Conservation (phyloP, 2,888 invertebrate species). For the Eulithis prunata region DNA sequence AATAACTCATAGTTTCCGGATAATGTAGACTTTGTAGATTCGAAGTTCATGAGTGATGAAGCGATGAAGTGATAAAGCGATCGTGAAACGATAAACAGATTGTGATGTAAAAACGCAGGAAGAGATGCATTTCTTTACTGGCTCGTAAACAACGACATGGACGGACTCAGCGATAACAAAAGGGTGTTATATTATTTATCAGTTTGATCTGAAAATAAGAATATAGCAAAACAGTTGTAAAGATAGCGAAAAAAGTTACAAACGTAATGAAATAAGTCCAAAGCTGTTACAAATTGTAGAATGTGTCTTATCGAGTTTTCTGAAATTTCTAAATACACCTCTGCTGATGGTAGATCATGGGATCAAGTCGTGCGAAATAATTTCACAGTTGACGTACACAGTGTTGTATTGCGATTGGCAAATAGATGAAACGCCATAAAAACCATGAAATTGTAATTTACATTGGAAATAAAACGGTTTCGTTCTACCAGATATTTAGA, state of each 20-base stretch:
- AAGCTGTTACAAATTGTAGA: too few relatives aligned
- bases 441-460: slow-evolving; percentile 37
- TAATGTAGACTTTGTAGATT: too few relatives aligned
- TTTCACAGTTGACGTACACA: slow-evolving; percentile 40
- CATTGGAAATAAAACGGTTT: slow-evolving; percentile 13
- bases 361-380: slow-evolving; percentile 41
- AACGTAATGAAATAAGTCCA: too few relatives aligned
- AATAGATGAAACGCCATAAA: slow-evolving; percentile 32
- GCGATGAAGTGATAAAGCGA: slow-evolving; percentile 21
- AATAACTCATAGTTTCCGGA: too few relatives aligned
- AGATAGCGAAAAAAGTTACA: too few relatives aligned
- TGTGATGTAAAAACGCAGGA: slow-evolving; percentile 7
- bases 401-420: slow-evolving; percentile 26
- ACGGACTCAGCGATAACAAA: slow-evolving; percentile 3
- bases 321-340: not conserved
- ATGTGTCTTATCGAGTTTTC: too few relatives aligned
- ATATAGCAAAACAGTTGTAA: too few relatives aligned
- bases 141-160: slow-evolving; percentile 19
- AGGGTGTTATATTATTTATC: too few relatives aligned
- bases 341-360: slow-evolving; percentile 24
- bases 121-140: slow-evolving; percentile 27
- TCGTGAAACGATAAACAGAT: slow-evolving; percentile 5
- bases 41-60: not conserved
- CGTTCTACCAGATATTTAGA: not conserved
- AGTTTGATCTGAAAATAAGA: too few relatives aligned